Percentiles rank a stretch among this genome's conserved stretches.
Evolutionary conservation across 2,888 invertebrate species (phyloP).

Genomic region (Limulus polyphemus): DNA sequence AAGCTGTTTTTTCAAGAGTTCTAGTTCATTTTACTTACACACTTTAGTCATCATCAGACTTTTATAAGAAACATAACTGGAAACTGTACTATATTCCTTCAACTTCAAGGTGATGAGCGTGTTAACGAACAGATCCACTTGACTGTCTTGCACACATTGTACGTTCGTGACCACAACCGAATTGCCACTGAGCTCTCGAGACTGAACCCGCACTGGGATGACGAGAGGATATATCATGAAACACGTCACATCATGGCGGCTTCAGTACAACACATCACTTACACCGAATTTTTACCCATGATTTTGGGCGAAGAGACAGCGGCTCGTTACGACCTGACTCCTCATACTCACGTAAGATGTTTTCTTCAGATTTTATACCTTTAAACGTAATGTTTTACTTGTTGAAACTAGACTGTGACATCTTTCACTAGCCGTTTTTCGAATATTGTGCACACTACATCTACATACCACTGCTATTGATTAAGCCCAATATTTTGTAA

Average conservation of each 20-base stretch:
- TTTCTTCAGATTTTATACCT: no score
- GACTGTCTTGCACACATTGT: slow-evolving; percentile 78
- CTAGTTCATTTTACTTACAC: no score
- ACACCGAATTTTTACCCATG: slow-evolving; percentile 37
- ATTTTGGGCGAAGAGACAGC: slow-evolving; percentile 36
- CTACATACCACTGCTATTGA: no score
- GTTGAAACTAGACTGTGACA: neutral
- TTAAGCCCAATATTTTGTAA: no score
- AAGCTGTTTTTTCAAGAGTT: no score
- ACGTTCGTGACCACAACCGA: slow-evolving; percentile 82
- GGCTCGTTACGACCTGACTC: slow-evolving; percentile 34
- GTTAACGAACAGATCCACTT: slow-evolving; percentile 82
- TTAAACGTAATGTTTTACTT: neutral
- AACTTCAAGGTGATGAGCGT: slow-evolving; percentile 60
- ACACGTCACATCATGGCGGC: slow-evolving; percentile 34
- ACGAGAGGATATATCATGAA: slow-evolving; percentile 26
- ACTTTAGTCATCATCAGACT: no score
- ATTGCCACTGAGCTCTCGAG: slow-evolving; percentile 44
- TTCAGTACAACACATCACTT: slow-evolving; percentile 37
- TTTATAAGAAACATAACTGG: no score
- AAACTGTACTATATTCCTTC: no score
- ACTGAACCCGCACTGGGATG: slow-evolving; percentile 27
- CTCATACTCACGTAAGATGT: slow-evolving; percentile 22
- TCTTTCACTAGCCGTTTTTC: neutral
- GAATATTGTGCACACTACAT: neutral